Evolutionary conservation across 2,797 vertebrate species (phyloP).

Genomic region (Otolemur crassicaudatus): DNA sequence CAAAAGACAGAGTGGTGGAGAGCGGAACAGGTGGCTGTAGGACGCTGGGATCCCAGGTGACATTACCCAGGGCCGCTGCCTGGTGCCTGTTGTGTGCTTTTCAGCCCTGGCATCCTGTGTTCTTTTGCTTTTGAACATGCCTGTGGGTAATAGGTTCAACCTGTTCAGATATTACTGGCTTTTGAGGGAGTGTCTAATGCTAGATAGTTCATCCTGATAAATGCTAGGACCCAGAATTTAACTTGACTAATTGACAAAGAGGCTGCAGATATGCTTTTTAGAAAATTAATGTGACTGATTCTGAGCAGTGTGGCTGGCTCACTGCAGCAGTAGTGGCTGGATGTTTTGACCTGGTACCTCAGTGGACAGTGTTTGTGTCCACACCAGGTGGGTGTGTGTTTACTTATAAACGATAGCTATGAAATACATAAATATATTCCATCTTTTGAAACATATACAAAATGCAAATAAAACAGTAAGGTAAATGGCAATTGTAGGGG

Average conservation of each 20-base stretch:
- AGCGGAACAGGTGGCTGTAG: neutral
- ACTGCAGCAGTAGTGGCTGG: neutral
- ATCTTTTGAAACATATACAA: neutral
- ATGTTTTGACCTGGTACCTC: neutral
- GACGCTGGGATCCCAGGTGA: neutral
- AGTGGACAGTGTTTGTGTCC: neutral
- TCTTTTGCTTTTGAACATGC: neutral
- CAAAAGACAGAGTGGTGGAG: neutral
- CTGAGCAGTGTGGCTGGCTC: neutral
- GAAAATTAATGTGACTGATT: neutral
- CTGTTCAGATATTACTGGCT: neutral
- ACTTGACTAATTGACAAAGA: neutral
- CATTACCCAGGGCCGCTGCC: neutral
- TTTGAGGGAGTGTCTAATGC: neutral
- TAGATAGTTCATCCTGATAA: neutral
- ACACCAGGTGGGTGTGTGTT: neutral
- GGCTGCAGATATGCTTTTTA: neutral
- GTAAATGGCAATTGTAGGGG: neutral
- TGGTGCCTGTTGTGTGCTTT: too few relatives aligned
- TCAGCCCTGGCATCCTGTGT: neutral
- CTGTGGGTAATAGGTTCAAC: neutral
- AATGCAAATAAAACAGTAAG: neutral
- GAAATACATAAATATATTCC: too few relatives aligned
- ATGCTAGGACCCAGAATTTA: neutral
- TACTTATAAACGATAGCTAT: neutral